Conservation (phyloP, 2,113 vertebrate species). For the Nycticebus coucang region DNA sequence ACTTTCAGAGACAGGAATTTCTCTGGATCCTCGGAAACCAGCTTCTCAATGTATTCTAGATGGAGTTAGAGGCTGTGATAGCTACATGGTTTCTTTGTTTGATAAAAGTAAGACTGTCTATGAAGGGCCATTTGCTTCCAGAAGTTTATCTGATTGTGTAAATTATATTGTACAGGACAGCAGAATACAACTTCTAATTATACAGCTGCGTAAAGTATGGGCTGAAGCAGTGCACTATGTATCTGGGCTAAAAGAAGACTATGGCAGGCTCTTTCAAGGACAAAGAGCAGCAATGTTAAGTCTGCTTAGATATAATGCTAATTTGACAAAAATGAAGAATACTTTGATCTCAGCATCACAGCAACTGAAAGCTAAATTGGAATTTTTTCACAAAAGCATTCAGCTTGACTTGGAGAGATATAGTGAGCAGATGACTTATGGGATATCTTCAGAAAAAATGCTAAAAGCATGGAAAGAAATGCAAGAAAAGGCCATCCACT, state of each 20-base stretch:
- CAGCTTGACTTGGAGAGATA: conserved; percentile 95
- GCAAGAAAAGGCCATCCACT: conserved; percentile 93
- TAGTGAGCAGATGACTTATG: conserved; percentile 94
- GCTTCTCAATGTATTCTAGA: conserved; percentile 96
- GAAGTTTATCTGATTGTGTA: conserved; percentile 95
- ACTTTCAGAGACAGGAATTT: conserved; percentile 95
- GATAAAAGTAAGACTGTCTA: conserved; percentile 97
- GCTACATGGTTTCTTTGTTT: conserved; percentile 96
- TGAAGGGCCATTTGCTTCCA: conserved; percentile 94
- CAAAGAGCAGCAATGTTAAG: conserved; percentile 98
- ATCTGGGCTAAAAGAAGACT: conserved; percentile 96
- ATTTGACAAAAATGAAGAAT: conserved; percentile 96
- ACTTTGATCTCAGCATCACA: conserved; percentile 96
- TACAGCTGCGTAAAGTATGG: conserved; percentile 96
- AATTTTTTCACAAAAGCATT: conserved; percentile 97
- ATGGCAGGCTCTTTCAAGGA: conserved; percentile 95
- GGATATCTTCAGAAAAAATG: conserved; percentile 98
- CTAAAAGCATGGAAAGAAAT: conserved; percentile 97
- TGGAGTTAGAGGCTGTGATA: conserved; percentile 96
- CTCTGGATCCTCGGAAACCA: conserved; percentile 94
- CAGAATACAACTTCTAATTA: conserved; percentile 93
- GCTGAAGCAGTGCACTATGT: conserved; percentile 97
- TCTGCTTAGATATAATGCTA: conserved; percentile 97
- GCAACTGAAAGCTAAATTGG: conserved; percentile 95
- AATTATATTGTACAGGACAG: conserved; percentile 98